Evolutionary conservation across 1,140 invertebrate species (phyloP), one percentile per base, ranked within the genome.

Genomic region (Macrobrachium rosenbergii): DNA sequence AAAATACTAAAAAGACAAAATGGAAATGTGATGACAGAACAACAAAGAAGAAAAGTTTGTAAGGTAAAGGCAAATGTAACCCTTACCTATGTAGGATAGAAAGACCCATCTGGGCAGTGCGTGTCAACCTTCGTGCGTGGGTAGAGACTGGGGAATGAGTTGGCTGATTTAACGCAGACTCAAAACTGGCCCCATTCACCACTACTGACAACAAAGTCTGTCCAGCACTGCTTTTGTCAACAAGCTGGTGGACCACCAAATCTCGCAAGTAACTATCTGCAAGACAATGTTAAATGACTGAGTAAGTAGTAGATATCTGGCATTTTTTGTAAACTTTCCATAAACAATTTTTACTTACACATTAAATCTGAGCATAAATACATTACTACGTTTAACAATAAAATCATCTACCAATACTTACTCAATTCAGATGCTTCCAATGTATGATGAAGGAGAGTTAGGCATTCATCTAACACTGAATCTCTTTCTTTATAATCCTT

Each of bases 61-160:
- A 21, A 17, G 37, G 19, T 0, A 60, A 59, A 62, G 6, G 19
- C 21, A 81, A 37, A 37, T 45, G 17, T 43, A 75, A 23, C 28
- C 60, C 52, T 69, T 72, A 84, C 77, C 89, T 83, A 77, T 89
- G 89, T 14, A 87, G 43, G 17, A 89, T 80, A 72, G 89, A 89
- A 23, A 89, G 84, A 63, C 86, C 89, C 82, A 89, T 79, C n/a
- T 89, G 83, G 37, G 89, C 89, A 11, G 84, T 88, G 58, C 84
- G 75, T 80, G 89, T 84, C 8, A 89, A 82, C 63, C 82, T 75
- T 16, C 60, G 78, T 2, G 89, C 89, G 58, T 89, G 85, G 43
- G 81, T 83, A 12, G 86, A 87, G 60, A 80, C 67, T 21, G 89
- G 89, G 28, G 85, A 89, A 69, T 89, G 83, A 17, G 82, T 79